Evolutionary conservation across 92 coral and sea anemone genomes (phyloP).

Genomic region (Diadumene lineata): DNA sequence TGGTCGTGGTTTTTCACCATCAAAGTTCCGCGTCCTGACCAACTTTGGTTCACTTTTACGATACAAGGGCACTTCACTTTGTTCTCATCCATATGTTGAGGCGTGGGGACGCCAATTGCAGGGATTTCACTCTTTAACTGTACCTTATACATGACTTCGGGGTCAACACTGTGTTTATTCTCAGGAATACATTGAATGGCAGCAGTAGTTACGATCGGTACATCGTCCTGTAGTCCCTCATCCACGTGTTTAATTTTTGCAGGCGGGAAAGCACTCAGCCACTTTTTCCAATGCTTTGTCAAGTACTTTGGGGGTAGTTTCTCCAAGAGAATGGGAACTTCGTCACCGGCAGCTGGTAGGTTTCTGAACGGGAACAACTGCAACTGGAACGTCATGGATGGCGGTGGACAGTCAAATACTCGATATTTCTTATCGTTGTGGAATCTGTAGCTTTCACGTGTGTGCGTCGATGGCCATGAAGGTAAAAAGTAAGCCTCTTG

Average conservation of each 20-base stretch:
- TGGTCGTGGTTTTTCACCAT: constrained; percentile 43
- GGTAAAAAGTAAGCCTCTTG: constrained; percentile 40
- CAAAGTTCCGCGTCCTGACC: constrained; percentile 50
- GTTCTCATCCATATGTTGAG: constrained; percentile 30
- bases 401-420: constrained; percentile 51
- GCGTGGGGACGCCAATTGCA: constrained; percentile 45
- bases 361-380: constrained; percentile 38
- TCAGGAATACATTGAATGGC: too few species aligned
- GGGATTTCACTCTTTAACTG: constrained; percentile 44
- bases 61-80: constrained; percentile 48
- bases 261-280: constrained; percentile 46
- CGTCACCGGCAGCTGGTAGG: constrained; percentile 59
- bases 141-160: too few species aligned
- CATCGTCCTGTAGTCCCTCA: constrained; percentile 51
- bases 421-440: constrained; percentile 50
- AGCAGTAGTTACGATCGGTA: constrained; percentile 50
- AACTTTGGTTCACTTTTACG: too few species aligned
- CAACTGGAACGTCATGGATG: constrained; percentile 21
- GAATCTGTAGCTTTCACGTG: constrained; percentile 50
- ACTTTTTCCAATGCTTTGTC: constrained; percentile 58
- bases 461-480: constrained; percentile 35
- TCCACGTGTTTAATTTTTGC: constrained; percentile 43
- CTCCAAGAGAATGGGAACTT: constrained; percentile 52
- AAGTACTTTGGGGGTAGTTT: constrained; percentile 38
- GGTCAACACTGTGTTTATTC: too few species aligned